Evolutionary conservation across 2,888 invertebrate species (phyloP).

Genomic region (Amiota mariae): DNA sequence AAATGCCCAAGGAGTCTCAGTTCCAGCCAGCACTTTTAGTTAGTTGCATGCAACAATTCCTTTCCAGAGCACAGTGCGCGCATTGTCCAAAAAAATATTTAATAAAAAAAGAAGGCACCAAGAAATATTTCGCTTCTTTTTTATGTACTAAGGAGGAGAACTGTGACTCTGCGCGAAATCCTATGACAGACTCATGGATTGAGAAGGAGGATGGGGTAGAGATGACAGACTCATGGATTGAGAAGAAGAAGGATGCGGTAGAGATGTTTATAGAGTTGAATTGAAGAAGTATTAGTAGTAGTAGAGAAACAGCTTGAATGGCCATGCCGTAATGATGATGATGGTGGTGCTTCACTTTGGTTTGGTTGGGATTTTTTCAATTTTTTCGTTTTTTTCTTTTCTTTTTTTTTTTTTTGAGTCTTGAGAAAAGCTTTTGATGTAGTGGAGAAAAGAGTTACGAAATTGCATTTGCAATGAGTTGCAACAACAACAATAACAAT

Average conservation of each 20-base stretch:
- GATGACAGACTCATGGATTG: too few species aligned
- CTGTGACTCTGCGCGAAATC: too few species aligned
- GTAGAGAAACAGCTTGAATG: conserved; percentile 66
- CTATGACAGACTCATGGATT: not conserved
- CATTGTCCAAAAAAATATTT: conserved; percentile 57
- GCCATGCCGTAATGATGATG: conserved; percentile 41
- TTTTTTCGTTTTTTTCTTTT: too few species aligned
- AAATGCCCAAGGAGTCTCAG: too few species aligned
- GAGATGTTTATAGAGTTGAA: conserved; percentile 42
- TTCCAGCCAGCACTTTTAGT: too few species aligned
- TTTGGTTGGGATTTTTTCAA: not conserved
- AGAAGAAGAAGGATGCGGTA: too few species aligned
- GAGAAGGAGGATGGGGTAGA: not conserved
- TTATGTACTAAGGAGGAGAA: conserved; percentile 1
- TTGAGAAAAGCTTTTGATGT: conserved; percentile 13
- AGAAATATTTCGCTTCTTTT: conserved; percentile 44
- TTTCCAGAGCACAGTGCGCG: conserved; percentile 43
- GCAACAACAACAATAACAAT: conserved; percentile 42
- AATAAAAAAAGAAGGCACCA: conserved; percentile 38
- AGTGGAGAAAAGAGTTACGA: conserved; percentile 56
- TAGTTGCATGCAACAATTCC: conserved; percentile 56
- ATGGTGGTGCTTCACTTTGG: conserved; percentile 53
- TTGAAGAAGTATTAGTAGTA: conserved; percentile 32
- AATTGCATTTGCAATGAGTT: conserved; percentile 66
- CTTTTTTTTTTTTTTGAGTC: not conserved